Base-by-base conservation (phyloP, 2,113 vertebrate species). In the Ploceus nigricollis region DNA sequence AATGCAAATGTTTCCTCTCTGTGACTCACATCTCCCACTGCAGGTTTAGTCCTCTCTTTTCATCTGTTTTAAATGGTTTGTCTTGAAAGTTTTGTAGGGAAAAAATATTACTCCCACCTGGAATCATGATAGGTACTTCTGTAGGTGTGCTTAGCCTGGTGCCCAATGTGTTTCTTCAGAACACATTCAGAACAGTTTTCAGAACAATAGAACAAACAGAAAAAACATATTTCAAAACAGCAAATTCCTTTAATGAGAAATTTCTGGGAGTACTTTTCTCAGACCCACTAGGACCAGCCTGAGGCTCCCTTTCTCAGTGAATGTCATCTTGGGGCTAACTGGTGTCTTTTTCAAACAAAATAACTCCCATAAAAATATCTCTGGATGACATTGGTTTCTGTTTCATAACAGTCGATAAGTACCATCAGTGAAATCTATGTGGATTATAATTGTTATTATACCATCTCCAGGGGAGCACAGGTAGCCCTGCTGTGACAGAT, bases 1-100 rank as follows among this genome's bases (percentile, higher is more conserved):
- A 94, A 96, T 95, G 95, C 35, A 94, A 96, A 96, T 94, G 2
- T 37, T 91, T 87, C 61, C 35, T 91, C 40, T 91, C 60, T 87
- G 71, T 92, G 95, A 93, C 73, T 96, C 94, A 89, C 73, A 90
- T 64, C 37, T 93, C 85, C 40, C 65, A 60, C 73, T 91, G 79
- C 51, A 82, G 60, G 47, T 60, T 95, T 91, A 79, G 56, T 91
- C 44, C 53, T 71, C 40, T 89, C 48, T 48, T 97, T 97, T 97
- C 31, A 90, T 93, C n/a, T 78, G 31, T 60, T 96, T 91, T 87
- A 94, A 89, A 82, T 31, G 63, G 30, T 78, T 87, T 89, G 19
- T 66, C 60, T 87, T 68, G 57, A 60, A 93, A 85, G 61, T 87
- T 84, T 75, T 87, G 35, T 51, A 78, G 13, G 11, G 30, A 27